Percentiles rank a stretch among this genome's conserved stretches.
Evolutionary conservation across 2,113 vertebrate genomes (phyloP).

Genomic region (Heteronetta atricapilla): DNA sequence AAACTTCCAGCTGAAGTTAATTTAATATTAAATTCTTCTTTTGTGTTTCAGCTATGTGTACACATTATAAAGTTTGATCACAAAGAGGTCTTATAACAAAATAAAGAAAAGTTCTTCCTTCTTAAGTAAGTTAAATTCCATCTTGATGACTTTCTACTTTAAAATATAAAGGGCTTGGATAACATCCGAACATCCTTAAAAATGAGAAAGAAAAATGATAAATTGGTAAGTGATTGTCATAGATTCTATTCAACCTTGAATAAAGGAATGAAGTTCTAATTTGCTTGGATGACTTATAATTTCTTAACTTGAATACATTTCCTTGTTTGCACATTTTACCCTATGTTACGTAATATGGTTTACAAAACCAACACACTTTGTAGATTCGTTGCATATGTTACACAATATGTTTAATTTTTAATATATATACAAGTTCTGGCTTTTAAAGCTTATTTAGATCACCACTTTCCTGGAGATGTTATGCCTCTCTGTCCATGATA

Average conservation of each 20-base stretch:
- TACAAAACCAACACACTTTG: neutral
- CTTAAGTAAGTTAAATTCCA: neutral
- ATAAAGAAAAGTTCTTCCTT: neutral
- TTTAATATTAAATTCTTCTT: neutral
- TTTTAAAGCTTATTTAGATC: neutral
- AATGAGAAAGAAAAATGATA: neutral
- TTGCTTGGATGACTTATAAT: neutral
- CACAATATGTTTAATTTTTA: conserved; percentile 8
- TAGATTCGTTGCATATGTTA: neutral
- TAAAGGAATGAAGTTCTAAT: neutral
- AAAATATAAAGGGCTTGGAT: neutral
- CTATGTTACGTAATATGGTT: neutral
- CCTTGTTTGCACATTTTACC: neutral
- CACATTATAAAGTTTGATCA: neutral
- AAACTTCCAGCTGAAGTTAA: neutral
- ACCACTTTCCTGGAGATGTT: neutral
- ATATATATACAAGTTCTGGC: neutral
- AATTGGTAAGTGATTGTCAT: neutral
- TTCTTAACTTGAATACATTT: neutral
- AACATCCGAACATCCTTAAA: neutral
- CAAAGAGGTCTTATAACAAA: neutral
- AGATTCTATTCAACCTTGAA: neutral
- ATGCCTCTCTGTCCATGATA: neutral
- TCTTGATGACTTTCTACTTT: neutral
- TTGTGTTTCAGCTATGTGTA: neutral